Evolutionary conservation across 2,888 invertebrate genomes (phyloP), one percentile per base, ranked within the genome.

Genomic region (Isotomurus palustris): DNA sequence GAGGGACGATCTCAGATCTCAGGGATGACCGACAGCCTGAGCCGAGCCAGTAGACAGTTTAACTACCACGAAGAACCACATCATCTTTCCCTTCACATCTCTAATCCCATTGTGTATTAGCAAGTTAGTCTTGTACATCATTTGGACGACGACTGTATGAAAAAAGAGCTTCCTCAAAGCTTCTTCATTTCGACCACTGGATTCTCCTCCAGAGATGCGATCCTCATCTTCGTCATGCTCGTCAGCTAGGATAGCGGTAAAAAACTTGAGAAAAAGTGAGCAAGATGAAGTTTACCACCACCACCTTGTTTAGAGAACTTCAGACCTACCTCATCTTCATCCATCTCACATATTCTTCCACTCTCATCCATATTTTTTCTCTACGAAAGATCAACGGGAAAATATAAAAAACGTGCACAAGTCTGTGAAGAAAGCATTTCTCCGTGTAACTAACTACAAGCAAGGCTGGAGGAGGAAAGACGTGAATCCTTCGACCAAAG

Each of bases 11-110:
- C 54, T 47, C 29, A 54, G 47, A 47, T 53, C 58, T 58, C 58
- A n/a, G 58, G 53, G 60, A 53, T 60, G 38, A 53, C 48, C 55
- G 51, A 53, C 60, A 40, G 52, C 51, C 51, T 25, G 24, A 29
- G 27, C 25, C 47, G 21, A 52, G 28, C 36, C 48, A 43, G 38
- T 36, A 41, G 51, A 53, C 53, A 53, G 44, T n/a, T n/a, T n/a
- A n/a, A n/a, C n/a, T n/a, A n/a, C n/a, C n/a, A n/a, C n/a, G n/a
- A n/a, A n/a, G n/a, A n/a, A n/a, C 40, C 48, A 49, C 17, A 38
- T 27, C 43, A 27, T 5, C 19, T 40, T 19, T 22, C 17, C 14
- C 14, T 45, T 29, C 29, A 12, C 19, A 17, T 29, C 3, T 21
- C 19, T 50, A 17, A 22, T 36, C 27, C n/a, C n/a, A 38, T 38